Evolutionary conservation across 2,797 vertebrate genomes (phyloP), one percentile per base, ranked within the genome.

Genomic region (Jordanella pulchra): DNA sequence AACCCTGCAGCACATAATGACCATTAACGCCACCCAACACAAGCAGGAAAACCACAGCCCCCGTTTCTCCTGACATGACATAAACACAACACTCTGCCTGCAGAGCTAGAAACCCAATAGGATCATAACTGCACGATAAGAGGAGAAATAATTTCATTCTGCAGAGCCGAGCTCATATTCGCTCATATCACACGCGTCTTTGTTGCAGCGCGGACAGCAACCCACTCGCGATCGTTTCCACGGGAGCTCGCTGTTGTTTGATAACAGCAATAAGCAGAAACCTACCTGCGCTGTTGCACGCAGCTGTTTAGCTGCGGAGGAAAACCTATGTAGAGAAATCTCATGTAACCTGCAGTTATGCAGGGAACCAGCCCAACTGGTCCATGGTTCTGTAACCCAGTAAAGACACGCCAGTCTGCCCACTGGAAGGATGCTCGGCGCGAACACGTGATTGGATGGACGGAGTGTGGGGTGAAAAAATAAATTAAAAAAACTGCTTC

Each of bases 201-300:
- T 81, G 76, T 84, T 80, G 80, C 79, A 74, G 35, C n/a, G 35
- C 44, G 56, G 71, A 45, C 51, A 50, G 4, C 65, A 54, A 75
- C 68, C 75, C 54, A 78, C 71, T 81, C 82, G 58, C 69, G 75
- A 77, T 75, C 65, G 0, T 39, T 25, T 10, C 4, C 18, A 72
- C 64, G 69, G 69, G n/a, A 25, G 68, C 72, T 66, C 68, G 78
- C 18, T 65, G 56, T 13, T 60, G 47, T 50, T 67, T 21, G 50
- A 44, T 68, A 54, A 23, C 21, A 65, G 63, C 72, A 2, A 13
- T 47, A 1, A 23, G 5, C 48, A 50, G 55, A 32, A 21, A 54
- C 91, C 79, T 91, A 95, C 94, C 94, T 94, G 93, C 77, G 90
- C 50, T 88, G 86, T 86, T 65, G 28, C 30, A 23, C 73, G 83